Evolutionary conservation across 1,140 invertebrate species (phyloP), one percentile per base, ranked within the genome.

Genomic region (Sinonovacula constricta): DNA sequence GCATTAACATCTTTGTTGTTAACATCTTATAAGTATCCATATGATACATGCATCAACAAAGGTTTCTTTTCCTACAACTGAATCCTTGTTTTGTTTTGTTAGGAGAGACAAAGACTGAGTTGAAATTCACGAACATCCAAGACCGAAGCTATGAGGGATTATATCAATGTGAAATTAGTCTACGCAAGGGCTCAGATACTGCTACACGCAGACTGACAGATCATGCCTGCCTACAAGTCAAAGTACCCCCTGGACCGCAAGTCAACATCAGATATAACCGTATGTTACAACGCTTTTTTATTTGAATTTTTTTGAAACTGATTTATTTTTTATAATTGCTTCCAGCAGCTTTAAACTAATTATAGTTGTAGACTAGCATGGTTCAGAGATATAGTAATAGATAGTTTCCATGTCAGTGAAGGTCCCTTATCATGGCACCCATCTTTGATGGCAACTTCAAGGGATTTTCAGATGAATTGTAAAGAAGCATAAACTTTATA

Each of bases 221-320:
- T 0, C 30, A 15, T 26, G 75, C 75, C 30, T 10, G 51, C 14
- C 45, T 78, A 1, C 31, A 39, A 36, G 36, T 78, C 3, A 59
- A 63, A 18, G 33, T 78, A n/a, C 75, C 75, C 0, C 26, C 56
- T 28, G n/a, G n/a, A n/a, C 63, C 70, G 3, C 24, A 22, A n/a
- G 75, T 69, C 28, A 78, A 63, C 26, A 56, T 62, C 3, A 33
- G 54, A 24, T 78, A 78, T 26, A 60, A 78, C 36, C 75, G 75
- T 78, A 63, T 69, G 75, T 77, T 24, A 18, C 7, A 45, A 45
- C 39, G 7, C 39, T 45, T 45, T 7, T 7, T 10, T 45, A 7
- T 45, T 45, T 7, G 18, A 18, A 10, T 10, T 10, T 45, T 10
- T 18, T 45, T 7, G 7, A 45, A 45, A 45, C 7, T 45, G 18